These are phyloP conservation scores for Nycticorax nycticorax DNA, from an alignment of 2,113 vertebrate species.

Conservation along the genomic window DNA sequence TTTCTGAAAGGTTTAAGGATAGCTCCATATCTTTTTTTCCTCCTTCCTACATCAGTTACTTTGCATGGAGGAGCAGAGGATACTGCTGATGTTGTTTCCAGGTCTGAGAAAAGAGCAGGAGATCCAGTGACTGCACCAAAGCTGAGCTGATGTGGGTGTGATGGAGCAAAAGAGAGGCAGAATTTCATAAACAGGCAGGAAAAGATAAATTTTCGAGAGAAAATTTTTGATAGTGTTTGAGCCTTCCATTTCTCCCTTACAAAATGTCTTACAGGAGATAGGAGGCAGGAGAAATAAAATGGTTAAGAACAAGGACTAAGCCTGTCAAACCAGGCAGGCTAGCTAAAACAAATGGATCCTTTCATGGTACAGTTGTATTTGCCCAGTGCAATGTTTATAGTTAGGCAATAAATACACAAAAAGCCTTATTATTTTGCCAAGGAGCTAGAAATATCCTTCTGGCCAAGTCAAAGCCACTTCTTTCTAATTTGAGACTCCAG, in stretches of 20 bases:
- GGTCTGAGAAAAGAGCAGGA: not conserved
- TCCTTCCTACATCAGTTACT: not conserved
- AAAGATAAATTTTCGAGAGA: not conserved
- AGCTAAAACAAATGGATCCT: slow-evolving; percentile 25
- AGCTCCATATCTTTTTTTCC: not conserved
- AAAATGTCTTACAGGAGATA: not conserved
- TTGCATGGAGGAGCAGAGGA: not conserved
- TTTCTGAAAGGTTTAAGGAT: not conserved
- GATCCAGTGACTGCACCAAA: not conserved
- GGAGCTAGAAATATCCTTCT: slow-evolving; percentile 21
- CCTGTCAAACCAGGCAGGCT: not conserved
- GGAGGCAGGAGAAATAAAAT: not conserved
- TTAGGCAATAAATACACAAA: slow-evolving; percentile 20
- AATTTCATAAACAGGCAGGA: not conserved
- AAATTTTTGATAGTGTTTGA: not conserved
- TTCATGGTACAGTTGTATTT: slow-evolving; percentile 10
- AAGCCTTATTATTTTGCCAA: slow-evolving; percentile 9
- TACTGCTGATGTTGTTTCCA: not conserved
- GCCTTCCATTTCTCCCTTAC: not conserved
- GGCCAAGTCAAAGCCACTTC: not conserved
- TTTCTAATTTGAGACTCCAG: not conserved
- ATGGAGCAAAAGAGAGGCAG: not conserved
- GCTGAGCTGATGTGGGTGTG: not conserved
- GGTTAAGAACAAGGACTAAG: not conserved
- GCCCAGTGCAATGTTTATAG: slow-evolving; percentile 1